These are phyloP conservation scores for Eledone cirrhosa DNA, from an alignment of 2,888 invertebrate genomes.

Conservation along the genomic window DNA sequence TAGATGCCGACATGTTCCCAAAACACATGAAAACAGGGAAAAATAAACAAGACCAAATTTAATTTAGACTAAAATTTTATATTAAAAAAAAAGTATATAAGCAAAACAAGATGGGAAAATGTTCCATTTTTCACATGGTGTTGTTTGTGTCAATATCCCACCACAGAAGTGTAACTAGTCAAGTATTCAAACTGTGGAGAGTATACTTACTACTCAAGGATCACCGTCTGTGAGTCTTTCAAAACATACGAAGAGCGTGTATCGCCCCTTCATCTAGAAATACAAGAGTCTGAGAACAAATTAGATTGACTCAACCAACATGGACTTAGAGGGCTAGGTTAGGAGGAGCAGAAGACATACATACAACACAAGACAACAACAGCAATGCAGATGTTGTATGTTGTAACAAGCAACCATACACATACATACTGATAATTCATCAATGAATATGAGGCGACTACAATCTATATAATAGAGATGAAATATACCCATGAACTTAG, in stretches of 20 bases:
- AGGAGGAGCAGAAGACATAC: constrained; percentile 17
- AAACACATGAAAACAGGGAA: no score
- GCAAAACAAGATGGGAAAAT: no score
- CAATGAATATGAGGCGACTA: no score
- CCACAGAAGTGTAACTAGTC: constrained; percentile 26
- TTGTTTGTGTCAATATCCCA: constrained; percentile 24
- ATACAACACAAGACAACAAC: not conserved
- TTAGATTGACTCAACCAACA: constrained; percentile 29
- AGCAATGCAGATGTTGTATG: no score
- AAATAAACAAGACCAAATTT: no score
- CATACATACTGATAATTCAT: no score
- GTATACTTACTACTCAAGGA: constrained; percentile 28
- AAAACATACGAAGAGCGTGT: constrained; percentile 29
- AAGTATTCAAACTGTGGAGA: constrained; percentile 27
- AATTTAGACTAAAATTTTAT: no score
- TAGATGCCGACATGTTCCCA: no score
- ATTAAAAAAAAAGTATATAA: no score
- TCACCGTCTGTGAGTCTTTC: constrained; percentile 26
- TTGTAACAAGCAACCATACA: no score
- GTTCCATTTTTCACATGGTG: constrained; percentile 4
- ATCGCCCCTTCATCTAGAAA: constrained; percentile 30
- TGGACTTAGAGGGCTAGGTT: not conserved
- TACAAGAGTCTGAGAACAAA: constrained; percentile 31
- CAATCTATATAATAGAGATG: no score
- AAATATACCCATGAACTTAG: no score